Percentiles rank a stretch among this genome's conserved stretches.
Evolutionary conservation across 2,888 invertebrate genomes (phyloP).

Genomic region (Thalpophila matura): DNA sequence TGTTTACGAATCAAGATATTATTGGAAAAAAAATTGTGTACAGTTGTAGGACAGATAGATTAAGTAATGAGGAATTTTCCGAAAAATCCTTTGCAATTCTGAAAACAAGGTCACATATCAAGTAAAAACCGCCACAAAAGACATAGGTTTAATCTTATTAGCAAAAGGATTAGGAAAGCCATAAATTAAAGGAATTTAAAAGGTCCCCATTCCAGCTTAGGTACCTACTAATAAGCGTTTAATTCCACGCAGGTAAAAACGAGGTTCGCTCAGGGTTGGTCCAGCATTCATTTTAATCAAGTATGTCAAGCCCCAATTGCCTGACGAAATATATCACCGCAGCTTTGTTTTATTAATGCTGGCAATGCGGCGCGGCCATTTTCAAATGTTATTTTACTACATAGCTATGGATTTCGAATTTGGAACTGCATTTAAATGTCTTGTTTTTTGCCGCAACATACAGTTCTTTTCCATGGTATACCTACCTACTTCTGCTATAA

Average conservation of each 20-base stretch:
- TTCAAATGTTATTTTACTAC: conserved; percentile 26
- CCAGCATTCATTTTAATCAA: conserved; percentile 80
- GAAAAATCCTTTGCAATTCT: background rate
- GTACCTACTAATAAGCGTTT: conserved; percentile 76
- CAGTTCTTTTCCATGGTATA: too few relatives aligned
- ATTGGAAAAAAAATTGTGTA: too few relatives aligned
- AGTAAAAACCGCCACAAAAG: conserved; percentile 14
- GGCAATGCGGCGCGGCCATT: conserved; percentile 41
- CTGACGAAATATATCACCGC: conserved; percentile 71
- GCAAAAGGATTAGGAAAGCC: conserved; percentile 69
- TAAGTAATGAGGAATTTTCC: background rate
- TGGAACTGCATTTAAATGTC: conserved; percentile 17
- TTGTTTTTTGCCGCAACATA: background rate
- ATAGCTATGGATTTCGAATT: conserved; percentile 7
- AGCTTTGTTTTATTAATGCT: conserved; percentile 65
- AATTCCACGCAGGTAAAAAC: conserved; percentile 77
- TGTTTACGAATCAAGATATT: too few relatives aligned
- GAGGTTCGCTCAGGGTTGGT: conserved; percentile 54
- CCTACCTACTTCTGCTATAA: too few relatives aligned
- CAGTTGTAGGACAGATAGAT: too few relatives aligned
- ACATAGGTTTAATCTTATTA: conserved; percentile 69
- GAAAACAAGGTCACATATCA: conserved; percentile 32
- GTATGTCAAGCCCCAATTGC: conserved; percentile 74
- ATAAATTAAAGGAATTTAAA: conserved; percentile 77
- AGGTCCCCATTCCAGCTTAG: conserved; percentile 64